Conservation (phyloP, 2,797 vertebrate species). For the Muraenolepis orangiensis region DNA sequence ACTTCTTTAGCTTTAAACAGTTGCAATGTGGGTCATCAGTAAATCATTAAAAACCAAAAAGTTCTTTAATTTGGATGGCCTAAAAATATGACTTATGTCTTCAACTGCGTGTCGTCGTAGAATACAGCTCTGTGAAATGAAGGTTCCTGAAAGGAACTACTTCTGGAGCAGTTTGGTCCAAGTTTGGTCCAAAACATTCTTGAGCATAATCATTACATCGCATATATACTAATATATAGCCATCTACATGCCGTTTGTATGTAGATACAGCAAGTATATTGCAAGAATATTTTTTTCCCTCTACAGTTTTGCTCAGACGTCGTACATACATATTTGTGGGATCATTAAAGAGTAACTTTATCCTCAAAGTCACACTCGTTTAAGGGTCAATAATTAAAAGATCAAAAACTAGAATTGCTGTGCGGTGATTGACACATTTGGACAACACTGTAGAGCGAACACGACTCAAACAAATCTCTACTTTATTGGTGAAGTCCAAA, state of each 20-base stretch:
- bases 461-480: neutral
- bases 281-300: neutral
- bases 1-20: constrained; percentile 40
- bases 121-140: constrained; percentile 10
- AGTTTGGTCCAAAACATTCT: constrained; percentile 50
- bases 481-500: constrained; percentile 23
- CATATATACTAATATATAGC: too few species aligned
- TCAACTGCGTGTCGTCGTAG: neutral
- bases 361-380: constrained; percentile 54
- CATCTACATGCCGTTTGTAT: neutral
- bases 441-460: constrained; percentile 3
- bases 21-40: constrained; percentile 45
- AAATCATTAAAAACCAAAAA: constrained; percentile 41
- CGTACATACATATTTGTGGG: neutral
- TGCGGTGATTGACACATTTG: constrained; percentile 18
- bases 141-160: neutral
- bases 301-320: neutral
- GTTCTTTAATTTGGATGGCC: constrained; percentile 27
- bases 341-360: constrained; percentile 11
- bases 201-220: constrained; percentile 64
- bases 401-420: constrained; percentile 30
- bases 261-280: neutral
- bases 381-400: constrained; percentile 40
- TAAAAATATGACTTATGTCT: constrained; percentile 19
- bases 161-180: neutral